Percentiles rank a stretch among this genome's conserved stretches.
Evolutionary conservation across 2,888 invertebrate genomes (phyloP).

Genomic region (Coelinius sp.): DNA sequence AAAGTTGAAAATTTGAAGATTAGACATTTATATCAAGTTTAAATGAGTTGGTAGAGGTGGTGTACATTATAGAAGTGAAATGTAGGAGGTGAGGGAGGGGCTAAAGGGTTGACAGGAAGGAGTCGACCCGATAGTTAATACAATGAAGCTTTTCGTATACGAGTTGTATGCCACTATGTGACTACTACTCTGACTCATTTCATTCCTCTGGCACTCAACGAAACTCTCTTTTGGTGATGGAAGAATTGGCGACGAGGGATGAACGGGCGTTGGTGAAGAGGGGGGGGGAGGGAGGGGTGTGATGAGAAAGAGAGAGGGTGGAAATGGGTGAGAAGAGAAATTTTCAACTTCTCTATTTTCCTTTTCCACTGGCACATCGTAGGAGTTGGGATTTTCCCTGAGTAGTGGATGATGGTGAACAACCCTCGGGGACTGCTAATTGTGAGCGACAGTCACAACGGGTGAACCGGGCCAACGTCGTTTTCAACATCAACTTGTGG

Average conservation of each 20-base stretch:
- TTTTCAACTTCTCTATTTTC: conserved; percentile 46
- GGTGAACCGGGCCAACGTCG: conserved; percentile 61
- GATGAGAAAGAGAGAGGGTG: not conserved
- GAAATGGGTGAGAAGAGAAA: not conserved
- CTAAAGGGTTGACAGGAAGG: conserved; percentile 54
- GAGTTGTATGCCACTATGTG: conserved; percentile 55
- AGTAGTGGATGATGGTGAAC: conserved; percentile 30
- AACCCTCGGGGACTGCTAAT: conserved; percentile 65
- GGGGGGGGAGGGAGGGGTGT: not conserved
- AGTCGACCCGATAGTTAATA: conserved; percentile 63
- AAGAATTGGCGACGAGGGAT: not conserved
- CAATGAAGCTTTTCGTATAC: conserved; percentile 65
- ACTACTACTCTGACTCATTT: conserved; percentile 43
- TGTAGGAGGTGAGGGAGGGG: conserved; percentile 51
- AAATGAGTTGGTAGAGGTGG: conserved; percentile 35
- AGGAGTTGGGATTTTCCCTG: conserved; percentile 1
- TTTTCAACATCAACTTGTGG: conserved; percentile 59
- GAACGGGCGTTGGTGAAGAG: not conserved
- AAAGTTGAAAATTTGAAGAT: conserved; percentile 17
- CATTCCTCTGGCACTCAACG: conserved; percentile 45
- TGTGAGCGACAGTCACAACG: conserved; percentile 67
- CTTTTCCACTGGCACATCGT: conserved; percentile 19
- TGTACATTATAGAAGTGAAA: conserved; percentile 31
- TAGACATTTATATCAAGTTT: conserved; percentile 31
- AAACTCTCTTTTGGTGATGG: conserved; percentile 19